Base-by-base conservation (phyloP, 2,888 invertebrate species). In the Sinopyrophorus schimmeli region DNA sequence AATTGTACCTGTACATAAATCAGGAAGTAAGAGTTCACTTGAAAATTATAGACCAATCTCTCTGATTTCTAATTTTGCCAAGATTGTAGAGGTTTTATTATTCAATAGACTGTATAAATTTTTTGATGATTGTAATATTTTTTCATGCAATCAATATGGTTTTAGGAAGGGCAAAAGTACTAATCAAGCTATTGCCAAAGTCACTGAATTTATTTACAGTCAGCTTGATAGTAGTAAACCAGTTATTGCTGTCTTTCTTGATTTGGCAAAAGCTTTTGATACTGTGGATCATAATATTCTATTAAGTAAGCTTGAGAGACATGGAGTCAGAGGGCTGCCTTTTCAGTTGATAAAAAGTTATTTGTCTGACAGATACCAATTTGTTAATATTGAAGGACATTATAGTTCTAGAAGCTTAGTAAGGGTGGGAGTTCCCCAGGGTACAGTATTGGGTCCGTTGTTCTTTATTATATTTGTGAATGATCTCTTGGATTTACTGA, bases 211-310 rank as follows among this genome's bases (percentile, higher is more conserved):
- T n/a, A 15, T 12, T 30, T 15, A 15, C 15, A 15, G 3, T 3
- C 3, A 14, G 7, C 4, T 30, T 3, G 30, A 30, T 11, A 12
- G 15, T 15, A 11, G n/a, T 10, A 3, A 15, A 15, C 30, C 30
- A 15, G 14, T 16, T 16, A 3, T 30, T 3, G 30, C 14, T 5
- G 30, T 30, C 9, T 30, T 30, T 7, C 5, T 30, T 2, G 14
- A 30, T 30, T 11, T 30, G 2, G 16, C 15, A 2, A 30, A 30
- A 16, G 16, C 30, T 30, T 30, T 30, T 2, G 30, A 30, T 7
- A 30, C 30, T 3, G n/a, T 30, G 2, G 15, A 11, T 60, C 48
- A 59, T 56, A 62, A 58, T n/a, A n/a, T n/a, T n/a, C n/a, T n/a
- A n/a, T n/a, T n/a, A n/a, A n/a, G n/a, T n/a, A n/a, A n/a, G n/a